Percentiles rank a stretch among this genome's conserved stretches.
Conservation (phyloP, 2,888 invertebrate species). For the Coecobrya sp. region DNA sequence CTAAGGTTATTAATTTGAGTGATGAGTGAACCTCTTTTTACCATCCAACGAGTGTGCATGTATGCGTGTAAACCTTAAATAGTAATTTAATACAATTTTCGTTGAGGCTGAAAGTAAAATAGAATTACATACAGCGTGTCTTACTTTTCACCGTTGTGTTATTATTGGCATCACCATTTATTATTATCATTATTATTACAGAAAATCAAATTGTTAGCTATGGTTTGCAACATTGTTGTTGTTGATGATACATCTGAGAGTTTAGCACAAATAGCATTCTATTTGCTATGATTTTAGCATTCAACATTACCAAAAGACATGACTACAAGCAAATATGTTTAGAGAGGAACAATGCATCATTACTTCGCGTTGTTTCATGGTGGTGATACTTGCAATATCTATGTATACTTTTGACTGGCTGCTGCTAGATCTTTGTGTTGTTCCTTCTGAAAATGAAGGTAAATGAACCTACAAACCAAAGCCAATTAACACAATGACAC, state of each 20-base stretch:
- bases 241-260: background rate
- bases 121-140: constrained; percentile 1
- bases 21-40: background rate
- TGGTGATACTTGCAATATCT: background rate
- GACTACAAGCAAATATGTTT: too few relatives aligned
- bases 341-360: background rate
- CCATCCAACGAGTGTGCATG: background rate
- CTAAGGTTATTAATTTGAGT: background rate
- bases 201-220: constrained; percentile 42
- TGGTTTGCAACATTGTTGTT: constrained; percentile 12
- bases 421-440: background rate
- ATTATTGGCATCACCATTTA: background rate
- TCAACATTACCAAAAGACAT: background rate
- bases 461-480: constrained; percentile 78
- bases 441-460: constrained; percentile 57
- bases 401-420: background rate
- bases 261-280: too few relatives aligned
- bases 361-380: background rate
- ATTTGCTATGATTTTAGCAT: too few relatives aligned
- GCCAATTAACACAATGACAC: constrained; percentile 80
- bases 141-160: background rate
- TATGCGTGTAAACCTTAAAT: background rate
- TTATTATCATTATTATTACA: background rate
- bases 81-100: background rate
- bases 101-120: constrained; percentile 31